A percentile compares a stretch with the other conserved stretches of the same genome.
Evolutionary conservation across 2,797 vertebrate genomes (phyloP).

Genomic region (Enteromius argenteus): DNA sequence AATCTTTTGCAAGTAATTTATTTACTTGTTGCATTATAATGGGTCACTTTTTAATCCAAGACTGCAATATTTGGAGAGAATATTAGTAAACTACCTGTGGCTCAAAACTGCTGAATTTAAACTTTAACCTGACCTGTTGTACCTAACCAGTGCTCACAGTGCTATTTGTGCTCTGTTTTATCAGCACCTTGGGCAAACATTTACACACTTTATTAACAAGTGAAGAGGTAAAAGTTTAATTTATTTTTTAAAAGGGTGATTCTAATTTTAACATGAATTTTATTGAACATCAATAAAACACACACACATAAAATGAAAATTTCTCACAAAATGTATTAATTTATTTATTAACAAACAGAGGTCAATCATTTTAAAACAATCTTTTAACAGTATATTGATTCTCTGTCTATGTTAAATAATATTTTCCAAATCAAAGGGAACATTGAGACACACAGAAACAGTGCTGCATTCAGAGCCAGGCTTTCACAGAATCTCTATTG

Average conservation of each 20-base stretch:
- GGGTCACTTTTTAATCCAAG: background rate
- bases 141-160: background rate
- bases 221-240: background rate
- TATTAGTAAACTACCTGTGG: background rate
- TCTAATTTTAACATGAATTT: background rate
- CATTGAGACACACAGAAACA: background rate
- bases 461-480: background rate
- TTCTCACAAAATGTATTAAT: too few relatives aligned
- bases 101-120: background rate
- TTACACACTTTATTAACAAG: background rate
- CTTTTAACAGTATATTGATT: background rate
- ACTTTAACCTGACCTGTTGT: background rate
- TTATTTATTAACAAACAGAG: background rate
- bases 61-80: background rate
- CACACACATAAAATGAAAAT: too few relatives aligned
- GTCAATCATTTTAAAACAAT: background rate
- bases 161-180: background rate
- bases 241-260: background rate
- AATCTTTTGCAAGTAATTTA: background rate
- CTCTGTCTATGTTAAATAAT: background rate
- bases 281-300: background rate
- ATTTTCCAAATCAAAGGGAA: background rate
- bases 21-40: background rate
- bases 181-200: background rate
- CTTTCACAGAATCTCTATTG: background rate